Evolutionary conservation across 2,888 invertebrate species (phyloP), one percentile per base, ranked within the genome.

Genomic region (Stenichneumon culpator): DNA sequence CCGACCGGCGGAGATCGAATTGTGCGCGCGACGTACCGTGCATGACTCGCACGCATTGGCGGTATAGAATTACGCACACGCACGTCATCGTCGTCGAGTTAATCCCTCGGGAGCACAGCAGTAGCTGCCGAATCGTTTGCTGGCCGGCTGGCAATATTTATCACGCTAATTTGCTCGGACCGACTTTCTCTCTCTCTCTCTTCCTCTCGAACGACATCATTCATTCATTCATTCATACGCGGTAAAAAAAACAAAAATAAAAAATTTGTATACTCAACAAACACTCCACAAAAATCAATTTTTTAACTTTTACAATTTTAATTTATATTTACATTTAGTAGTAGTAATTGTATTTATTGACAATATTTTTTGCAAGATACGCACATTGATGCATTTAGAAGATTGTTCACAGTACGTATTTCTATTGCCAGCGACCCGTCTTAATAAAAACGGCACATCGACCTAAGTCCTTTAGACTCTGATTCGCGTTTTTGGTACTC

Each of bases 81-180:
- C 72, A 81, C 74, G 47, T 60, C 47, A 19, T 63, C 32, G 28
- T 63, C 63, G 63, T 11, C 63, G 32, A 28, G 14, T 63, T 28
- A 28, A 47, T 47, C 63, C 16, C 63, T 63, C 63, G 39, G 11
- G 6, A 57, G 25, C 32, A 32, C 36, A 39, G 72, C 16, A 7
- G 54, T 72, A 39, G 72, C 39, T 9, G 54, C 39, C 77, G 83
- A 84, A 87, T 72, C 74, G 75, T 83, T 87, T 82, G 83, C 72
- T 79, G 78, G 74, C 79, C n/a, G 39, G 77, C 78, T 65, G 82
- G 52, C 80, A 80, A 63, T 87, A 88, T 89, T 89, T 87, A 86
- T 90, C 86, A 85, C 83, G 86, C 85, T 87, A 68, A 86, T 80
- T 54, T 74, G 63, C 67, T 63, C 63, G 32, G 16, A 16, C 63